Evolutionary conservation across 2,888 invertebrate genomes (phyloP), one percentile per base, ranked within the genome.

Genomic region (Leucozona laternaria): DNA sequence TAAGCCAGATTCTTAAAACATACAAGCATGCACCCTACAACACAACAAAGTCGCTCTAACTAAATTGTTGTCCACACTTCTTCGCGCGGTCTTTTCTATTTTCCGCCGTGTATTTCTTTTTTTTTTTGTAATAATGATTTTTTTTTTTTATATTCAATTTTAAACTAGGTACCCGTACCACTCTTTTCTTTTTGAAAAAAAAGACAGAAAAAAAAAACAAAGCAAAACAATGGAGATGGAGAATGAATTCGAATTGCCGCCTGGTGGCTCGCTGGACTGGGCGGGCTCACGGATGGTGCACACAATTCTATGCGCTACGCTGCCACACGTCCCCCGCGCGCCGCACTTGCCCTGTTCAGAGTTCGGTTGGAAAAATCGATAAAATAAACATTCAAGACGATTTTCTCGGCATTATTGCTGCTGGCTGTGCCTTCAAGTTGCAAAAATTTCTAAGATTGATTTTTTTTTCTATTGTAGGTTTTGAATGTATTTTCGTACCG

Each of bases 401-500:
- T 58, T 58, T 37, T 17, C 72, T 77, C 82, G 78, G 64, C 78
- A 75, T 60, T 71, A 45, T 82, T 66, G 57, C 73, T 62, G 58
- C 72, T 81, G 60, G 64, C 45, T 66, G 28, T 62, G 72, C 72
- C 77, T 81, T 78, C 68, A 71, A 77, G 73, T 81, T 78, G 66
- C 68, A 58, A 81, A 57, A 70, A 71, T 84, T 71, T 70, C 70
- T 73, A 83, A 82, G 66, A 82, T 72, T 81, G 64, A 72, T 80
- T 84, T 85, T 79, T 58, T 60, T 75, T 72, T 81, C 31, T 57
- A 34, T 58, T 81, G 76, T 55, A 71, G 71, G 11, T 64, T 72
- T 45, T 62, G 62, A 55, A 58, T 84, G 76, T 72, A 68, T 80
- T 70, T 71, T 89, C 89, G 89, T 89, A 91, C 91, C 90, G 90